Evolutionary conservation across 2,797 vertebrate species (phyloP).

Genomic region (Cyclopterus lumpus): DNA sequence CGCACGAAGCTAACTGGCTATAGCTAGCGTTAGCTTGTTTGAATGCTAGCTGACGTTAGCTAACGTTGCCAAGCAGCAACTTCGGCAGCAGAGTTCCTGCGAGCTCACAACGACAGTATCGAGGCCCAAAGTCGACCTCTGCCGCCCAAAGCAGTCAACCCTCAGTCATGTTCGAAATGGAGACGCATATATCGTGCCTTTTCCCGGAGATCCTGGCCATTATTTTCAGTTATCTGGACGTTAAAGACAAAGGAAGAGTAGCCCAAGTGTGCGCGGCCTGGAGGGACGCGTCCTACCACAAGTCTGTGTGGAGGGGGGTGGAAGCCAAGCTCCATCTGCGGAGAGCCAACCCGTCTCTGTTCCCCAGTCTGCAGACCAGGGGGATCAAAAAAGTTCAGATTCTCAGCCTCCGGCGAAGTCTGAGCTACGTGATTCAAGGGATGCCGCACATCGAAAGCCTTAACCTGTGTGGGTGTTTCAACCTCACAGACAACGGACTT

Average conservation of each 20-base stretch:
- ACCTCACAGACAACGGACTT: slow-evolving; percentile 98
- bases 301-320: slow-evolving; percentile 96
- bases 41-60: slow-evolving; percentile 61
- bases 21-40: slow-evolving; percentile 35
- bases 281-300: slow-evolving; percentile 98
- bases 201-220: slow-evolving; percentile 97
- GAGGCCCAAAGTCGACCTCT: slow-evolving; percentile 29
- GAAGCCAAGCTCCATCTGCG: slow-evolving; percentile 98
- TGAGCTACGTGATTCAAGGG: slow-evolving; percentile 98
- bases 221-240: slow-evolving; percentile 97
- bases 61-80: slow-evolving; percentile 63
- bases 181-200: slow-evolving; percentile 96
- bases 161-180: slow-evolving; percentile 86
- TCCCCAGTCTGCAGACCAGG: slow-evolving; percentile 96
- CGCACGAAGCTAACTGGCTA: slow-evolving; percentile 55
- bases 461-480: slow-evolving; percentile 98
- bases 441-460: slow-evolving; percentile 98
- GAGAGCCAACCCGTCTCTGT: slow-evolving; percentile 97
- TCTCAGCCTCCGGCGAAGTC: slow-evolving; percentile 94
- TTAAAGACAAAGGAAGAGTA: slow-evolving; percentile 95
- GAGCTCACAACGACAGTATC: slow-evolving; percentile 48
- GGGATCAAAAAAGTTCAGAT: slow-evolving; percentile 98
- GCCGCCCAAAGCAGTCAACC: slow-evolving; percentile 7
- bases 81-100: slow-evolving; percentile 60
- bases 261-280: slow-evolving; percentile 97